These are phyloP conservation scores for Erannis defoliaria DNA, from an alignment of 2,888 invertebrate genomes.

Conservation along the genomic window DNA sequence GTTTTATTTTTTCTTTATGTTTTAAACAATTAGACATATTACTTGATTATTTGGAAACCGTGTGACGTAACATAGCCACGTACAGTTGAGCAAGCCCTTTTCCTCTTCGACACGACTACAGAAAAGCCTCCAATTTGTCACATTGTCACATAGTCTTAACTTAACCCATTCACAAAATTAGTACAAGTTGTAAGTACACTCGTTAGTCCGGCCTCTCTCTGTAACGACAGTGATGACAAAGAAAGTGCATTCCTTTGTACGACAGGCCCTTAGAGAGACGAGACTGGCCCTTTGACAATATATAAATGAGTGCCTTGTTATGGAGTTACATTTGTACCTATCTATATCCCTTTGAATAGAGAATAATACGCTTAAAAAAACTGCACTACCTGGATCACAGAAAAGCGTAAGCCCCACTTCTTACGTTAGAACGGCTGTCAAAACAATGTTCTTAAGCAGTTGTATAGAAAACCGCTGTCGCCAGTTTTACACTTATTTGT, in stretches of 20 bases:
- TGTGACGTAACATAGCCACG: constrained; percentile 15
- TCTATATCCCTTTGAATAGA: too few species aligned
- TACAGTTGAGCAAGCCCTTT: constrained; percentile 24
- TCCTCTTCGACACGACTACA: constrained; percentile 10
- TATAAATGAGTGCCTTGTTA: not conserved
- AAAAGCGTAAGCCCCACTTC: too few species aligned
- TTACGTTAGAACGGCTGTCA: too few species aligned
- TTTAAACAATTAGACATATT: too few species aligned
- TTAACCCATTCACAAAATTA: not conserved
- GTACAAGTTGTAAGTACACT: not conserved
- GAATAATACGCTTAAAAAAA: too few species aligned
- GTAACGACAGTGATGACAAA: not conserved
- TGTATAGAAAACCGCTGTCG: too few species aligned
- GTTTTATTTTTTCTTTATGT: too few species aligned
- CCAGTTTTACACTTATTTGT: too few species aligned
- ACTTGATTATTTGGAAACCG: too few species aligned
- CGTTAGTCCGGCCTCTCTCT: constrained; percentile 37
- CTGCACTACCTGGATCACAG: too few species aligned
- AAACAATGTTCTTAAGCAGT: too few species aligned
- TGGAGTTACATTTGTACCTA: not conserved
- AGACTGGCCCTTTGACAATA: not conserved
- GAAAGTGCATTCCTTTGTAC: constrained; percentile 1
- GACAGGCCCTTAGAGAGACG: constrained; percentile 4
- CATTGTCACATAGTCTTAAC: constrained; percentile 1
- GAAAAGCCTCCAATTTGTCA: constrained; percentile 21